Base-by-base conservation (phyloP, 2,113 vertebrate species). In the Gnathonemus longibarbis region DNA sequence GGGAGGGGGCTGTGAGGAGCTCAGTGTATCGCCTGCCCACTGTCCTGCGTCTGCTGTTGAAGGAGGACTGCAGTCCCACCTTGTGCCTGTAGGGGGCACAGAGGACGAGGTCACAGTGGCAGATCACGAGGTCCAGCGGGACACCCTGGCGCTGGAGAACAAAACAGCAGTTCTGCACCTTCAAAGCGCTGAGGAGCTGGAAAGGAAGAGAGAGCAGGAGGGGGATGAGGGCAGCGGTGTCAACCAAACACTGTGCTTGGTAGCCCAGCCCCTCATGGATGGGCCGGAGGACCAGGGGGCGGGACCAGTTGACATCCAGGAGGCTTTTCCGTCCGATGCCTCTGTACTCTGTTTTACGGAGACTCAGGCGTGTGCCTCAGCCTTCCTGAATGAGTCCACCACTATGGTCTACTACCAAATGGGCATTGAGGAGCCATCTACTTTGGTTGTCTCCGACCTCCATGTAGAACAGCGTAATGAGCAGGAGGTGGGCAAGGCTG, bases 101-200 rank as follows among this genome's bases (percentile, higher is more conserved):
- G 45, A 48, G 83, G 83, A 85, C 52, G 93, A 93, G 70, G 90
- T 88, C 1, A 90, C 88, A 45, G 93, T 92, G 89, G 92, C 93
- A 84, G 94, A 95, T 66, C 93, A 94, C 70, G 90, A 95, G 90
- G 93, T 90, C 0, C 95, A 95, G 91, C 94, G 94, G 91, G 94
- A 95, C 88, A 97, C 97, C 0, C 93, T 96, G 93, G 96, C 96
- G 92, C 92, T 94, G 4, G 96, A 97, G 91, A 97, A 97, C 19
- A 98, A 98, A 94, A 97, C 97, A 0, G 98, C 98, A 0, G 98
- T 99, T 92, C 94, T 98, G 93, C 98, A 99, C 94, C 96, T 99
- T 88, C 98, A 99, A 92, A 99, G 97, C 0, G 98, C 98, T 0
- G 98, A 98, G 95, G 98, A 99, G 91, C 94, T 97, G 93, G 98